These are phyloP conservation scores for Dallia pectoralis DNA, from an alignment of 2,797 vertebrate genomes.

Conservation along the genomic window DNA sequence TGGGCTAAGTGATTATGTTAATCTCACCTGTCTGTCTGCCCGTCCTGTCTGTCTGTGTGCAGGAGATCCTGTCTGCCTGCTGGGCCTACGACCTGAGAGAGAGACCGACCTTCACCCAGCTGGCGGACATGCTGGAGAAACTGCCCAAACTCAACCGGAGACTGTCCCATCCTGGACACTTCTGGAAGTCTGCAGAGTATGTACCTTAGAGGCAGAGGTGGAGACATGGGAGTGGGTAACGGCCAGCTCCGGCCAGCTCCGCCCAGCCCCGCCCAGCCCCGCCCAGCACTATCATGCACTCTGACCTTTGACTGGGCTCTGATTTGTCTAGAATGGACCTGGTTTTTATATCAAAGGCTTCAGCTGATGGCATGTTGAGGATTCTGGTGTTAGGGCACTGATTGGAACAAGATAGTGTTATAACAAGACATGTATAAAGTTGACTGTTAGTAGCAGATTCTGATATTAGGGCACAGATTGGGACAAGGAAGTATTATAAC, in stretches of 20 bases:
- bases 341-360: background rate
- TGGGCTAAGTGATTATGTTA: background rate
- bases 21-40: conserved; percentile 12
- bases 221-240: background rate
- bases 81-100: conserved; percentile 88
- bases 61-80: conserved; percentile 97
- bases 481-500: background rate
- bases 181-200: conserved; percentile 99
- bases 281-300: background rate
- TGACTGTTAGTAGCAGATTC: no score
- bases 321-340: background rate
- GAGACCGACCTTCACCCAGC: conserved; percentile 90
- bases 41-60: conserved; percentile 33
- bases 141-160: conserved; percentile 96
- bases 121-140: conserved; percentile 97
- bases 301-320: background rate
- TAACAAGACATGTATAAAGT: no score
- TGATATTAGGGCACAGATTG: no score
- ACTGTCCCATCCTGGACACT: conserved; percentile 96
- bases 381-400: background rate
- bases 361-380: background rate
- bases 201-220: conserved; percentile 69
- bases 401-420: no score
- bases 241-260: background rate
- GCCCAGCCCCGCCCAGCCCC: background rate